phyloP scores from a whole-genome alignment of 2,888 invertebrate genomes.

The Tortricodes alternella region DNA sequence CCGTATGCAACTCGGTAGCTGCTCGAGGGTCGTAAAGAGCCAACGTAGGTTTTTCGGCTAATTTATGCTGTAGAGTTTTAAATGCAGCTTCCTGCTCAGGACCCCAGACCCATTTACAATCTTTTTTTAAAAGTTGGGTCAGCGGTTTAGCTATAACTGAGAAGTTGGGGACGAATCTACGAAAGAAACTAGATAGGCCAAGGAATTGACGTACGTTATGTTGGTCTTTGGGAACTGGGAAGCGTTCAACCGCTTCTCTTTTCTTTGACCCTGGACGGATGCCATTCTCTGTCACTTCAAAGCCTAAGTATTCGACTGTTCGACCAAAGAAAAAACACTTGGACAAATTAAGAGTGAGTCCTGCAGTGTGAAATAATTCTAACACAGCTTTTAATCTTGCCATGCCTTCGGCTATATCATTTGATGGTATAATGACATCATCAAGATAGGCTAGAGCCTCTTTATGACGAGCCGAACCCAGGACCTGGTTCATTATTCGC shows the following conservation, averaged over 20 bases:
- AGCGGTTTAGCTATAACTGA: slow-evolving; percentile 22
- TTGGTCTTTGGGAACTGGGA: slow-evolving; percentile 33
- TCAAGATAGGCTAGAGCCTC: slow-evolving; percentile 7
- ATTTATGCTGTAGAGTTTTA: not conserved
- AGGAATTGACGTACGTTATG: slow-evolving; percentile 42
- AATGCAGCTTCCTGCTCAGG: slow-evolving; percentile 20
- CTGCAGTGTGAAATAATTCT: not conserved
- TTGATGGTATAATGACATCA: not conserved
- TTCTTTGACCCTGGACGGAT: slow-evolving; percentile 24
- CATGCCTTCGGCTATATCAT: not conserved
- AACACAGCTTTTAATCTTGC: not conserved
- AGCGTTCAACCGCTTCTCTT: slow-evolving; percentile 35
- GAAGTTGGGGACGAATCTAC: slow-evolving; percentile 37
- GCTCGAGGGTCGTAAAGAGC: not conserved
- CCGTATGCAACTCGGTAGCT: slow-evolving; percentile 12
- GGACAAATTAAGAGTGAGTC: not conserved
- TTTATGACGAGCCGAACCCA: not conserved
- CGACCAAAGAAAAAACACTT: slow-evolving; percentile 11
- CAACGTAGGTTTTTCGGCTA: not conserved
- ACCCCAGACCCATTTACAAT: slow-evolving; percentile 19
- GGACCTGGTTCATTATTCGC: not conserved
- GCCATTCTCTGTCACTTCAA: slow-evolving; percentile 20
- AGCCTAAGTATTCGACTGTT: not conserved
- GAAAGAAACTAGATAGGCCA: slow-evolving; percentile 38
- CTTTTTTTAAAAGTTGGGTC: slow-evolving; percentile 5